Percentiles rank a stretch among this genome's conserved stretches.
phyloP scores from a whole-genome alignment of 2,888 invertebrate genomes.

The Melangyna quadrimaculata region DNA sequence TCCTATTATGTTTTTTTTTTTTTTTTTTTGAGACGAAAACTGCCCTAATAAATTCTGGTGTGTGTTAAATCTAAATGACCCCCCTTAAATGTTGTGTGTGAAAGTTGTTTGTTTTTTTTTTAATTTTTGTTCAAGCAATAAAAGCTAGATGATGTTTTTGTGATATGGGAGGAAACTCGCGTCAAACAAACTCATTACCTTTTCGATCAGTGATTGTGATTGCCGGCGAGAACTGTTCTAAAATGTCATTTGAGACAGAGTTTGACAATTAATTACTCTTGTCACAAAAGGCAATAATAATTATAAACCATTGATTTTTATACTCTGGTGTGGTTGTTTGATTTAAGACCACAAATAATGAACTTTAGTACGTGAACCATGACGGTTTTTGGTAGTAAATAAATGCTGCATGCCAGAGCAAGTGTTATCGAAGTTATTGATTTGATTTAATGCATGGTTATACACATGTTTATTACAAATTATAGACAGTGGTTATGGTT shows the following conservation, averaged over 20 bases:
- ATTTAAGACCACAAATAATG: not conserved
- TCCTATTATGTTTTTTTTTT: not conserved
- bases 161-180: constrained; percentile 14
- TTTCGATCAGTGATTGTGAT: constrained; percentile 8
- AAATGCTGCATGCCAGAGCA: not conserved
- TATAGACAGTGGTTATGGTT: not conserved
- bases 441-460: not conserved
- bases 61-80: constrained; percentile 56
- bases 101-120: not conserved
- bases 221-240: not conserved
- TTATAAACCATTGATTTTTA: constrained; percentile 25
- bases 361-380: not conserved
- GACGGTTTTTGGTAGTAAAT: constrained; percentile 1
- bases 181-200: constrained; percentile 13
- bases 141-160: not conserved
- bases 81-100: constrained; percentile 7
- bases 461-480: not conserved
- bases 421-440: constrained; percentile 7
- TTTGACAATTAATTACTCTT: constrained; percentile 55
- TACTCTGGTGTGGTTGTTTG: not conserved
- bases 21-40: not conserved
- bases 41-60: constrained; percentile 57
- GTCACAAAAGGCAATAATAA: constrained; percentile 39
- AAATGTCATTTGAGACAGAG: not conserved
- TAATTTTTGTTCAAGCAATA: not conserved